These are phyloP conservation scores for Limnodromus scolopaceus DNA, from an alignment of 2,797 vertebrate genomes.

Conservation along the genomic window DNA sequence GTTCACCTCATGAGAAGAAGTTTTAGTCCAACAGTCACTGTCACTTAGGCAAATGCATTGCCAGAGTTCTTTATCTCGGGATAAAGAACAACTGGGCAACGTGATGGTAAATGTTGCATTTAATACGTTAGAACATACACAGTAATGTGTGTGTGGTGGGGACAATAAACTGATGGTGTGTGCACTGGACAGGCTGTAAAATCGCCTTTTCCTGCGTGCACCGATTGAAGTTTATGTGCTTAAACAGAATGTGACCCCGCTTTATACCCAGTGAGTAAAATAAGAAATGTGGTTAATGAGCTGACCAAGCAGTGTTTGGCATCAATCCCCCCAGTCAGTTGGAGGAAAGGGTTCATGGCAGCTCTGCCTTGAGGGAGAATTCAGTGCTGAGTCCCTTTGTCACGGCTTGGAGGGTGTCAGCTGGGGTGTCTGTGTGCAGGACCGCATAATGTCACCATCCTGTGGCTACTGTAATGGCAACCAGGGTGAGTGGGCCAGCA, in stretches of 20 bases:
- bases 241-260: too few relatives aligned
- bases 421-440: too few relatives aligned
- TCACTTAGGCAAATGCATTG: background rate
- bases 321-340: fast-evolving
- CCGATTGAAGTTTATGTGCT: background rate
- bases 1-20: background rate
- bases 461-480: fast-evolving
- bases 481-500: background rate
- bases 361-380: fast-evolving
- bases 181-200: background rate
- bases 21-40: background rate
- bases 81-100: too few relatives aligned
- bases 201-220: background rate
- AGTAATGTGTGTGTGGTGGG: too few relatives aligned
- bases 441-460: fast-evolving
- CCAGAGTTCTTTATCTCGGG: background rate
- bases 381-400: background rate
- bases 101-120: background rate
- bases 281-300: background rate
- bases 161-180: background rate
- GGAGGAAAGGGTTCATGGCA: background rate
- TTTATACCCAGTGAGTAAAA: background rate
- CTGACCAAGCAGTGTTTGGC: background rate
- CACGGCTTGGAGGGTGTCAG: background rate
- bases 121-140: background rate